Base-by-base conservation (phyloP, 2,113 vertebrate genomes). In the Apistogramma diplotaenia region DNA sequence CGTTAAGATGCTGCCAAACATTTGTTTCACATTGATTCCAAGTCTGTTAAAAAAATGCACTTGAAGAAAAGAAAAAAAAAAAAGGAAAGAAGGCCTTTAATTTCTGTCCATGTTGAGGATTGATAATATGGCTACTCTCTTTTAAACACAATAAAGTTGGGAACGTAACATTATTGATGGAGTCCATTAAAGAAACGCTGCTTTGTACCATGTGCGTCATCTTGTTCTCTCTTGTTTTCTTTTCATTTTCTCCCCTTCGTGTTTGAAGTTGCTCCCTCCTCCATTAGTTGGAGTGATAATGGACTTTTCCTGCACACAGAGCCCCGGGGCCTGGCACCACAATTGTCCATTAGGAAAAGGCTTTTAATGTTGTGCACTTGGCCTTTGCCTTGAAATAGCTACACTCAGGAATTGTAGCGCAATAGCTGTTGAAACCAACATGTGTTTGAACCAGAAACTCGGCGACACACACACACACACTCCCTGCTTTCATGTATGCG, bases 1-100 rank as follows among this genome's bases (percentile, higher is more conserved):
- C 58, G 82, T 91, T 88, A 90, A 89, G 81, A 23, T 71, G 85
- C 78, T 92, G 93, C 92, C 93, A 94, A 92, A 91, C 92, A 92
- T 95, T 95, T 94, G 93, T 92, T 94, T 95, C 89, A 23, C 86
- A 92, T 93, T 90, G 85, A 82, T 89, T 84, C 80, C 21, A 75
- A 89, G 83, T 87, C 80, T 83, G 81, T 84, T 80, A 76, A 82
- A 33, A 33, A 88, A 89, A 86, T 78, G 80, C 77, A 75, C 87
- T 78, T 54, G 49, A 82, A n/a, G 46, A 82, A 85, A 57, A 53
- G 89, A 88, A 35, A 6, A 35, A 31, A 5, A 5, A 2, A 82
- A 85, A 53, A 53, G 89, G 85, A 77, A 77, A 81, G 70, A 78
- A 51, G 33, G 51, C 31, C 57, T 76, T 83, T 84, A 81, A 86